Conservation (phyloP, 2,888 invertebrate species). For the Plagodis pulveraria region DNA sequence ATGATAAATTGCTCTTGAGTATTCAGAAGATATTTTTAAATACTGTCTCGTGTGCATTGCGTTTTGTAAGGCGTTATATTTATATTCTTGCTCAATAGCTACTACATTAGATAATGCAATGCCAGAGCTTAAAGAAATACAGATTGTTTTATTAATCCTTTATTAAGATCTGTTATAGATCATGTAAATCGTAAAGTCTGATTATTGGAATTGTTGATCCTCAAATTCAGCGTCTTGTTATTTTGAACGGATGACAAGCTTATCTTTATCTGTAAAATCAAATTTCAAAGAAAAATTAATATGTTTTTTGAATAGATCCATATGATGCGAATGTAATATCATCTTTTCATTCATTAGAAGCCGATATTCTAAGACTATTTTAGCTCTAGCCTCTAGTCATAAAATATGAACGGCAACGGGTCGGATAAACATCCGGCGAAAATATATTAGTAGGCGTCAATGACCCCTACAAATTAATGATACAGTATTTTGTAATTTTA, state of each 20-base stretch:
- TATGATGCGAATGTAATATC: not conserved
- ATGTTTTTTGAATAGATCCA: too few relatives aligned
- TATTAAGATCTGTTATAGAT: too few relatives aligned
- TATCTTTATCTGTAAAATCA: too few relatives aligned
- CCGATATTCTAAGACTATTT: conserved; percentile 13
- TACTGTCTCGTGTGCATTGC: conserved; percentile 15
- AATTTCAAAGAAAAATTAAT: too few relatives aligned
- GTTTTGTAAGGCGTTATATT: not conserved
- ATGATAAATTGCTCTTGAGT: conserved; percentile 21
- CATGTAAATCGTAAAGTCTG: too few relatives aligned
- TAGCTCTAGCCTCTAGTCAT: conserved; percentile 7
- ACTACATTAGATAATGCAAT: too few relatives aligned
- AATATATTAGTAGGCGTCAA: conserved; percentile 31
- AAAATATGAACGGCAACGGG: conserved; percentile 26
- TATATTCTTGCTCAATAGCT: not conserved
- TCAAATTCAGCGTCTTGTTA: too few relatives aligned
- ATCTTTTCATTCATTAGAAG: conserved; percentile 8
- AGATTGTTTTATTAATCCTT: too few relatives aligned
- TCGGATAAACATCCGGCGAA: conserved; percentile 22
- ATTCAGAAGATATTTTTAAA: conserved; percentile 14
- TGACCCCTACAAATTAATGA: conserved; percentile 2
- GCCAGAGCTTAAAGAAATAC: too few relatives aligned
- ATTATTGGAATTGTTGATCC: too few relatives aligned
- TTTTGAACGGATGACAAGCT: too few relatives aligned
- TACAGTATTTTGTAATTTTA: not conserved